Percentiles rank a stretch among this genome's conserved stretches.
Conservation (phyloP, 2,888 invertebrate genomes). For the Ypsolopha scabrella region DNA sequence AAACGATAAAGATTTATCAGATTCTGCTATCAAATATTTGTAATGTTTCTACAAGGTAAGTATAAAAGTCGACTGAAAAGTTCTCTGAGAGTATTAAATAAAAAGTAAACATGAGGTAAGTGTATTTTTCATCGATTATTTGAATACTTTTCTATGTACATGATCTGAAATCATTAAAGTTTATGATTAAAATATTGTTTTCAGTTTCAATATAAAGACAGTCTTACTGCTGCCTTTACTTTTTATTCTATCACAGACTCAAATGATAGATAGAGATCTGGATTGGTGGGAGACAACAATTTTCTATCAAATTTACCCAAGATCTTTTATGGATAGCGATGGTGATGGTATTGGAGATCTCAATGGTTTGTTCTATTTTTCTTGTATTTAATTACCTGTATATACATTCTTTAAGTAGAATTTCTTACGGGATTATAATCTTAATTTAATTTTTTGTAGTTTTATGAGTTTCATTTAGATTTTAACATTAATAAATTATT, state of each 20-base stretch:
- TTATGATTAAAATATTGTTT: not conserved
- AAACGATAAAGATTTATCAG: not conserved
- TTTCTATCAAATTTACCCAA: slow-evolving; percentile 85
- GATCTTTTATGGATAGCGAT: slow-evolving; percentile 83
- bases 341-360: slow-evolving; percentile 79
- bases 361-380: slow-evolving; percentile 39
- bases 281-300: slow-evolving; percentile 85
- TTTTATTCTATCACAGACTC: slow-evolving; percentile 20
- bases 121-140: not conserved
- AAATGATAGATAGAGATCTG: slow-evolving; percentile 22
- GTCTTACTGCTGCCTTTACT: slow-evolving; percentile 26
- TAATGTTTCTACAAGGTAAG: not conserved
- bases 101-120: not conserved
- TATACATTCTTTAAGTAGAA: not conserved
- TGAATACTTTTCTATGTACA: too few relatives aligned
- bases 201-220: slow-evolving; percentile 10
- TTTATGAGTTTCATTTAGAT: too few relatives aligned
- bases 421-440: too few relatives aligned
- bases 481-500: too few relatives aligned
- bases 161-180: too few relatives aligned
- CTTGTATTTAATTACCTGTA: not conserved
- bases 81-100: not conserved
- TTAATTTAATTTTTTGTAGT: too few relatives aligned
- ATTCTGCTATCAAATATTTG: not conserved
- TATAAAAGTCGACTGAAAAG: not conserved